Percentiles rank a stretch among this genome's conserved stretches.
phyloP scores from a whole-genome alignment of 2,113 vertebrate genomes.

The Tupaia chinensis region DNA sequence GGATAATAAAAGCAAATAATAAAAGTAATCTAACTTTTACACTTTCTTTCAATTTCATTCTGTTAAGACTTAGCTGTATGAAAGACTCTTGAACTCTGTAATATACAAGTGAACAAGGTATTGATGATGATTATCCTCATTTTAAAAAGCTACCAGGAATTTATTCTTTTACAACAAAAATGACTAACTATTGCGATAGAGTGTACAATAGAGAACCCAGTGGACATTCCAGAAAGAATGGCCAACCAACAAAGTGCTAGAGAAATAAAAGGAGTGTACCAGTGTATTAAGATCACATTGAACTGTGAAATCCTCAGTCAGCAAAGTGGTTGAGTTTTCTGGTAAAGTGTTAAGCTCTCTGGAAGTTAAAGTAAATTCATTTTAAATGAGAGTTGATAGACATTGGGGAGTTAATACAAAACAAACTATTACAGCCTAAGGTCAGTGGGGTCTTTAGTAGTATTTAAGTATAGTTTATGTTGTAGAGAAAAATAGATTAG shows the following conservation, averaged over 20 bases:
- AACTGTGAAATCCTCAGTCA: not conserved
- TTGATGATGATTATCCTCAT: not conserved
- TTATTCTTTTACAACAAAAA: not conserved
- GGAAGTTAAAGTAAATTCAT: not conserved
- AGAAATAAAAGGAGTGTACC: not conserved
- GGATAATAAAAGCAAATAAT: not conserved
- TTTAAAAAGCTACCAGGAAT: not conserved
- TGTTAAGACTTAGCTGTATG: too few species aligned
- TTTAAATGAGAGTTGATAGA: not conserved
- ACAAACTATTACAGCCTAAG: not conserved
- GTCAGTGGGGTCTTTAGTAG: not conserved
- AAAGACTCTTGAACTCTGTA: not conserved
- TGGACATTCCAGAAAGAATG: not conserved
- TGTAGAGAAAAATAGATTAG: not conserved
- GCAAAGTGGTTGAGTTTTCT: not conserved
- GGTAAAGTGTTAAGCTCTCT: not conserved
- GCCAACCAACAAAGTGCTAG: not conserved
- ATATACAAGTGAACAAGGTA: not conserved
- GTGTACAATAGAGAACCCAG: not conserved
- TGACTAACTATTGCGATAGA: not conserved
- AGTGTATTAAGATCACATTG: not conserved
- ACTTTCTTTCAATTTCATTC: not conserved
- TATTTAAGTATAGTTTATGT: not conserved
- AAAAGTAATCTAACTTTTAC: not conserved
- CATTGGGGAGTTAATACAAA: not conserved